Conservation (phyloP, 1,140 invertebrate species). For the Armadillidium nasatum region DNA sequence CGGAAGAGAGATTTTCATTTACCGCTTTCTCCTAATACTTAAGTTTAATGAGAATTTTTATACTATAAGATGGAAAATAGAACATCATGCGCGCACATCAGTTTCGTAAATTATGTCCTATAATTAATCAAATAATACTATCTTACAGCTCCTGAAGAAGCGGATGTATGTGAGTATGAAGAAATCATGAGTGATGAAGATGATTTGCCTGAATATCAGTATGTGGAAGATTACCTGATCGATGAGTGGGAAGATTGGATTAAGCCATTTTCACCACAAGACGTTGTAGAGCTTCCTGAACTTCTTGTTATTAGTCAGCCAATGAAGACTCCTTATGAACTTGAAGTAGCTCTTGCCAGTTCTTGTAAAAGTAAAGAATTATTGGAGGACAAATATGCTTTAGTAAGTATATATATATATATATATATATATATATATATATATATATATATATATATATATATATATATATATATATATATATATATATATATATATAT, state of each 20-base stretch:
- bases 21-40: too few relatives aligned
- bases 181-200: slow-evolving; percentile 30
- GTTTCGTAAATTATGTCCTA: too few relatives aligned
- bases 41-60: too few relatives aligned
- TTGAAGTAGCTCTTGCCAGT: not conserved
- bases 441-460: slow-evolving; percentile 32
- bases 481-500: slow-evolving; percentile 18
- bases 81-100: too few relatives aligned
- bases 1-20: too few relatives aligned
- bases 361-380: not conserved
- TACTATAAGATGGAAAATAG: too few relatives aligned
- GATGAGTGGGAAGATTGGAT: slow-evolving; percentile 29
- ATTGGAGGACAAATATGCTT: not conserved
- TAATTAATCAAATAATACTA: too few relatives aligned
- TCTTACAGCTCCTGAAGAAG: not conserved
- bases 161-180: slow-evolving; percentile 17
- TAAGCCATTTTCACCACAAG: slow-evolving; percentile 20
- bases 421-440: slow-evolving; percentile 12
- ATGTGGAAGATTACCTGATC: slow-evolving; percentile 27
- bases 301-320: slow-evolving; percentile 21
- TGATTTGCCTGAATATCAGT: slow-evolving; percentile 26
- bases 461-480: slow-evolving; percentile 31
- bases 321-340: slow-evolving; percentile 1
- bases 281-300: slow-evolving; percentile 22
- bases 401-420: too few relatives aligned